These are phyloP conservation scores for Callithrix jacchus DNA, from an alignment of 2,113 vertebrate genomes.

Conservation along the genomic window DNA sequence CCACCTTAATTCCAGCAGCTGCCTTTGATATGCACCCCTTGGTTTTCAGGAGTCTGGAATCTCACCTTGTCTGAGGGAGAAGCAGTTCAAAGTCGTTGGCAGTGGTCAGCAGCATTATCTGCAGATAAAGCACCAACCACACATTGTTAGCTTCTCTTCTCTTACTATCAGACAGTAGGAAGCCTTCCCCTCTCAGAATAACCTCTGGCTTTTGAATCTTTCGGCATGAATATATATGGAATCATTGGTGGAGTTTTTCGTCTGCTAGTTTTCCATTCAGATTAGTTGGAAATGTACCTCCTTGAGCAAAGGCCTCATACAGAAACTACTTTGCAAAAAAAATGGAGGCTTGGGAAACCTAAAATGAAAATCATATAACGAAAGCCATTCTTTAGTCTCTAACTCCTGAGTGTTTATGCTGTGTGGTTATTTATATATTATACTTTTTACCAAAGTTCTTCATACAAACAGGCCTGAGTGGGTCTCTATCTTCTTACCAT, in stretches of 20 bases:
- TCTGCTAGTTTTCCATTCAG: background rate
- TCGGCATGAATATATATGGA: conserved; percentile 4
- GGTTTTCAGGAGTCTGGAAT: background rate
- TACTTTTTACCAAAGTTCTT: background rate
- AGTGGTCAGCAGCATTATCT: background rate
- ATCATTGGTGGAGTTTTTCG: background rate
- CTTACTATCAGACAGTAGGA: conserved; percentile 5
- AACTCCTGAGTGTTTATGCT: background rate
- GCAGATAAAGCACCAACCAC: background rate
- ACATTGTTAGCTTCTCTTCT: background rate
- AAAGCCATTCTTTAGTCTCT: background rate
- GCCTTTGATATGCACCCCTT: background rate
- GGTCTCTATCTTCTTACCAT: background rate
- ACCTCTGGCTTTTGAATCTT: conserved; percentile 18
- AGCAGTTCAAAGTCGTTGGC: background rate
- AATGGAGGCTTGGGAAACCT: background rate
- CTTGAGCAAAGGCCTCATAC: background rate
- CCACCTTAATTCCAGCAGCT: background rate
- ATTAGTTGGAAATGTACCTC: background rate
- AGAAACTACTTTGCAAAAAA: conserved; percentile 8
- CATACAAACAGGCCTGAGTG: background rate
- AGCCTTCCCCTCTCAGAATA: background rate
- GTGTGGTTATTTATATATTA: background rate
- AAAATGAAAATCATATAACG: background rate
- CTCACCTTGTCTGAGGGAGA: background rate